Evolutionary conservation across 2,888 invertebrate genomes (phyloP), one percentile per base, ranked within the genome.

Genomic region (Melieria omissa): DNA sequence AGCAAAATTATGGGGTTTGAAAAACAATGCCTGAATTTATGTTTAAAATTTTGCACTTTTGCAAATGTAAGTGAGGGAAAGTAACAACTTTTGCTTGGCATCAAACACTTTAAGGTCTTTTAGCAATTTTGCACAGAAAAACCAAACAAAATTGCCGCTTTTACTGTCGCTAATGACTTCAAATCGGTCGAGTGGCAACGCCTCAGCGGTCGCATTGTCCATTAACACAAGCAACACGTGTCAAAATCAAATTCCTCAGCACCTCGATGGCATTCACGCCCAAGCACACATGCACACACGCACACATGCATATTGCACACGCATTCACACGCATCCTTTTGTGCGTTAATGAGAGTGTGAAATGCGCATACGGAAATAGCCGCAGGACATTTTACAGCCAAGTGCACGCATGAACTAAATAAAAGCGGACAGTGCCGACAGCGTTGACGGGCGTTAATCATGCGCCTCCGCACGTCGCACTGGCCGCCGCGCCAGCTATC

Each of bases 201-300:
- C 52, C 52, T 9, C 14, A 57, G 4, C 29, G 57, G 16, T 57
- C 9, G 9, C 16, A 10, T 16, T 49, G 45, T 6, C 57, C 44
- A n/a, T 70, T 54, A 47, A 42, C 57, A 63, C 60, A 61, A 57
- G 57, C 68, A 73, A 67, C 81, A 80, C 81, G 84, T 84, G 84
- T 83, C 77, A 83, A 84, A 84, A 84, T 84, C 82, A 84, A 84
- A 84, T 84, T 84, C 84, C 82, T 81, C 78, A 78, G 81, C 81
- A 82, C 69, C 55, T 69, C 55, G 5, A 52, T 12, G 29, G 12
- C 57, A 63, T 63, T 69, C 55, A 54, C 47, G 45, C 73, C 73
- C 72, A 65, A 42, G 9, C 47, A 67, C 58, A 49, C 64, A 62
- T n/a, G 58, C 12, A 45, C 60, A 46, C 70, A 49, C 47, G 68